Evolutionary conservation across 2,888 invertebrate species (phyloP), one percentile per base, ranked within the genome.

Genomic region (Beris chalybata): DNA sequence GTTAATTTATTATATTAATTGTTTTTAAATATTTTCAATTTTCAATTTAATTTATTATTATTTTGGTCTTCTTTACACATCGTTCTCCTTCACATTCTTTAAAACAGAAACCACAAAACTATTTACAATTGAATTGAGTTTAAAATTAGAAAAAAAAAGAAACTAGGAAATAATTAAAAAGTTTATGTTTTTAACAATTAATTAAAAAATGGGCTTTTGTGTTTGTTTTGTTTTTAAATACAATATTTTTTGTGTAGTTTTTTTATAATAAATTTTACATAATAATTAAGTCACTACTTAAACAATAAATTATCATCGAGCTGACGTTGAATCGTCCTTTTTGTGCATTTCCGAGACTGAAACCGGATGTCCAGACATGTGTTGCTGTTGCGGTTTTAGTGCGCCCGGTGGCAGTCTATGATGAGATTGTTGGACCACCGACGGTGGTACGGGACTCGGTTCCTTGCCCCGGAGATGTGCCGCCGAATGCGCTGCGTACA

Each of bases 401-500:
- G 69, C 68, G 53, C 70, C 69, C 9, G 70, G 74, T 69, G 78
- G 79, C 71, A 80, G 72, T 59, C 81, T 77, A 71, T 81, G 78
- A 72, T 79, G 80, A 12, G 66, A 66, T 64, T 59, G 48, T 30
- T 76, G 74, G 15, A 74, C 73, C n/a, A 75, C 74, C 4, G 77
- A 74, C 13, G 79, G 78, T 56, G 80, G 81, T 71, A 81, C 78
- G 9, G 81, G 80, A 71, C 79, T 80, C 15, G 80, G 81, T 69
- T 81, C 81, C 69, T 81, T 81, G 45, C 76, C 76, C 13, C 81
- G 76, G 55, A 81, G 71, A 74, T 81, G 79, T 4, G 76, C 75
- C 5, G 79, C 78, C 4, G 80, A 79, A 74, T 87, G 87, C 66
- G 85, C 85, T 66, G 87, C 85, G 80, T 90, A 91, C 70, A 89